A percentile compares a stretch with the other conserved stretches of the same genome.
phyloP scores from a whole-genome alignment of 2,888 invertebrate species.

The Dusona sp. region DNA sequence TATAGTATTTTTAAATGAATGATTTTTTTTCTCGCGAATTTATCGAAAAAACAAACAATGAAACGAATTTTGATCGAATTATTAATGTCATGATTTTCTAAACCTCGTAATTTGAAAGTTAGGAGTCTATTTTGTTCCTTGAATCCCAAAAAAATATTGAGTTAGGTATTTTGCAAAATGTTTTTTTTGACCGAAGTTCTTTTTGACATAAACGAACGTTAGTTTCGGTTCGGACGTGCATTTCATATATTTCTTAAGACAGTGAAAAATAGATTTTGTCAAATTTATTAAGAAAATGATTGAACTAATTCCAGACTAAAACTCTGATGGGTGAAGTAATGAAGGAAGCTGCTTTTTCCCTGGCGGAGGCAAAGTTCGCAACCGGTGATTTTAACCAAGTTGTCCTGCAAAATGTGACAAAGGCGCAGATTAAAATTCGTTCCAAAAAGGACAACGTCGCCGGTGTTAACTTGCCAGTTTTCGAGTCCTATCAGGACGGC shows the following conservation, averaged over 20 bases:
- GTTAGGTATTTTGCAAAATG: no score
- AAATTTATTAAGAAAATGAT: not conserved
- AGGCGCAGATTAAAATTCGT: slow-evolving; percentile 98
- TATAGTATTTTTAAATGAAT: no score
- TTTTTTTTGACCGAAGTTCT: no score
- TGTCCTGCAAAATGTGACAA: slow-evolving; percentile 98
- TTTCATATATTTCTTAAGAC: not conserved
- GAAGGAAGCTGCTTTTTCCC: slow-evolving; percentile 99
- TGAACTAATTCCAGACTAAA: slow-evolving; percentile 90
- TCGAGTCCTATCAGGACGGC: slow-evolving; percentile 97
- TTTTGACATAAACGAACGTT: no score
- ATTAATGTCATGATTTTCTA: no score
- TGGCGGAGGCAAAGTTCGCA: slow-evolving; percentile 99
- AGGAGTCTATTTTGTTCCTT: no score
- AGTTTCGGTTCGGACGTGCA: no score
- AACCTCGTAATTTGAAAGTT: no score
- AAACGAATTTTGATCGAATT: no score
- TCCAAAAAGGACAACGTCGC: slow-evolving; percentile 99
- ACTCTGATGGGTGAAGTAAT: slow-evolving; percentile 99
- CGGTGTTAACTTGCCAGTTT: slow-evolving; percentile 98
- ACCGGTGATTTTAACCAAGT: slow-evolving; percentile 99
- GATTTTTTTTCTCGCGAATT: no score
- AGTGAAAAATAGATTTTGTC: not conserved
- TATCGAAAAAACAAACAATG: no score
- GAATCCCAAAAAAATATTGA: no score